Percentiles rank a stretch among this genome's conserved stretches.
Conservation (phyloP, 2,888 invertebrate species). For the Epinotia bilunana region DNA sequence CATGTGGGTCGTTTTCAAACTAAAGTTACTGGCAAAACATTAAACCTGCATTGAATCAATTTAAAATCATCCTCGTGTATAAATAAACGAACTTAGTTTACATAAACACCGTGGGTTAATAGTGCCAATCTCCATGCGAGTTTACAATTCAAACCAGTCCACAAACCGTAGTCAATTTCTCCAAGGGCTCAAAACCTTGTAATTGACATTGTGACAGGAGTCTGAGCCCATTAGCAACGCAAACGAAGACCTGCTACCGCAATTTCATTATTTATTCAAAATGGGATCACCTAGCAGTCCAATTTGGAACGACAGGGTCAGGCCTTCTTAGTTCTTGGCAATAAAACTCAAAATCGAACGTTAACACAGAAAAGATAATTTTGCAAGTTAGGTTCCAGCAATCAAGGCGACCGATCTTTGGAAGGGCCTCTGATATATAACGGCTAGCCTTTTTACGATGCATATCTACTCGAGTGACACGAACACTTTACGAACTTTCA, state of each 20-base stretch:
- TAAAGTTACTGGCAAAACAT: too few species aligned
- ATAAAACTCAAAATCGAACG: conserved; percentile 14
- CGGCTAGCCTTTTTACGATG: conserved; percentile 40
- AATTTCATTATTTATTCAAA: conserved; percentile 17
- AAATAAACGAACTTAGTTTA: too few species aligned
- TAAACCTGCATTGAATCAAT: too few species aligned
- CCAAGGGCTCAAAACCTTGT: background rate
- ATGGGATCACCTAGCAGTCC: conserved; percentile 1
- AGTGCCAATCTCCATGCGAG: background rate
- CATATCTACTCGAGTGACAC: conserved; percentile 33
- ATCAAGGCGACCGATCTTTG: conserved; percentile 39
- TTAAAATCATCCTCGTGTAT: too few species aligned
- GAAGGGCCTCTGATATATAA: conserved; percentile 35
- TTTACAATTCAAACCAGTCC: background rate
- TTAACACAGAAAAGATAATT: conserved; percentile 2
- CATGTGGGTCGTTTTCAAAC: too few species aligned
- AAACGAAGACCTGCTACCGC: background rate
- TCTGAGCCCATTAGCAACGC: conserved; percentile 4
- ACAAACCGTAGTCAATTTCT: background rate
- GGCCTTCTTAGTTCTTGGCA: background rate
- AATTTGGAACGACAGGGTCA: background rate
- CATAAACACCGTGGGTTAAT: too few species aligned
- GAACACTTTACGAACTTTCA: conserved; percentile 38
- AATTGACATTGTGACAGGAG: conserved; percentile 3
- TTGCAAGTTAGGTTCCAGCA: conserved; percentile 6